These are phyloP conservation scores for Meiosimyza decipiens DNA, from an alignment of 2,888 invertebrate species.

Conservation along the genomic window DNA sequence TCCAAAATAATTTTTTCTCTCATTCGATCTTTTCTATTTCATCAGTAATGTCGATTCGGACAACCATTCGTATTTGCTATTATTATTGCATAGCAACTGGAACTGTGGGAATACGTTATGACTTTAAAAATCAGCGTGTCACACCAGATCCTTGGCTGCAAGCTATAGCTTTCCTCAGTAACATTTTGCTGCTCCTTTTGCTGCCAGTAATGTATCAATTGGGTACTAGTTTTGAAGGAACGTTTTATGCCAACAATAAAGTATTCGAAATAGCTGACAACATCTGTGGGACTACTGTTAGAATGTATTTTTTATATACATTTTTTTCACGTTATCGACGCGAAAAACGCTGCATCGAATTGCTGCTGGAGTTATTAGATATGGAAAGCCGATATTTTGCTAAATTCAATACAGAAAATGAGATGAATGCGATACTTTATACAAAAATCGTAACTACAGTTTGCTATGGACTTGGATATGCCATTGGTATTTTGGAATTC, in stretches of 20 bases:
- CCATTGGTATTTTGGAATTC: too few relatives aligned
- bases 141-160: neutral
- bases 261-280: neutral
- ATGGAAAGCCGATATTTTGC: neutral
- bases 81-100: slow-evolving; percentile 6
- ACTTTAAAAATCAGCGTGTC: neutral
- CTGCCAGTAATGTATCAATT: slow-evolving; percentile 9
- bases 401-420: neutral
- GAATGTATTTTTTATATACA: neutral
- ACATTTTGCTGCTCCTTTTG: neutral
- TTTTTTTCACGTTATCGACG: slow-evolving; percentile 4
- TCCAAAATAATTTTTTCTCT: neutral
- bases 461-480: too few relatives aligned
- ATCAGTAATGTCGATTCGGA: neutral
- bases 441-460: too few relatives aligned
- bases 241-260: too few relatives aligned
- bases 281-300: neutral
- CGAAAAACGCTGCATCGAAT: neutral
- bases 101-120: slow-evolving; percentile 6
- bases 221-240: too few relatives aligned
- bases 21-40: too few relatives aligned
- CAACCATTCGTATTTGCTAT: slow-evolving; percentile 3
- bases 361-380: neutral
- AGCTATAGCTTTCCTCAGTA: neutral
- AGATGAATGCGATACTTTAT: too few relatives aligned